Conservation (phyloP, 1,140 invertebrate genomes). For the Drosophila mauritiana region DNA sequence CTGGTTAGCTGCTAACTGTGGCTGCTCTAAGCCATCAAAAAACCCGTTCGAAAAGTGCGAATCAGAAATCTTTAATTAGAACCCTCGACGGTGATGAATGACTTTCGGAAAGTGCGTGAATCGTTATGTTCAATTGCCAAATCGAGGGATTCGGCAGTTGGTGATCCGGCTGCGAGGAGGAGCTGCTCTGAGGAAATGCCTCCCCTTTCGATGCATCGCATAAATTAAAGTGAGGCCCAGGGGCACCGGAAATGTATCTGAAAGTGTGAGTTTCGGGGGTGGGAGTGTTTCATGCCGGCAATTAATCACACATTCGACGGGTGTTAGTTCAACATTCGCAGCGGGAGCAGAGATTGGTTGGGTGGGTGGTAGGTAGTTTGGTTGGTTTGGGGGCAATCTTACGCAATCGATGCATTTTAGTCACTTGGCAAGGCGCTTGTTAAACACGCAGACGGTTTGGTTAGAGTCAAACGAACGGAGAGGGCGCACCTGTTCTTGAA, state of each 20-base stretch:
- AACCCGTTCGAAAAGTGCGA: neutral
- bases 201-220: slow-evolving; percentile 20
- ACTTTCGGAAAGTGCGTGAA: slow-evolving; percentile 26
- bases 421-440: slow-evolving; percentile 66
- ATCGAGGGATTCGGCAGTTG: slow-evolving; percentile 16
- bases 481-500: slow-evolving; percentile 87
- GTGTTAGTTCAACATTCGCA: slow-evolving; percentile 52
- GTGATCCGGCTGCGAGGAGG: slow-evolving; percentile 32
- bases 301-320: slow-evolving; percentile 48
- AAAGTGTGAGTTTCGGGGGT: slow-evolving; percentile 14
- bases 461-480: slow-evolving; percentile 55
- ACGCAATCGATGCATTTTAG: slow-evolving; percentile 56
- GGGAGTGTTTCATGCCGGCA: slow-evolving; percentile 43
- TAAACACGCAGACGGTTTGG: slow-evolving; percentile 62
- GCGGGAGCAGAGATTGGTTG: slow-evolving; percentile 1
- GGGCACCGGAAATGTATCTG: slow-evolving; percentile 30
- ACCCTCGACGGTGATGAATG: slow-evolving; percentile 51
- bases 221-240: slow-evolving; percentile 22
- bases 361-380: neutral
- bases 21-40: neutral
- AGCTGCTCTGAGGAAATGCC: slow-evolving; percentile 21
- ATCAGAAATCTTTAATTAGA: slow-evolving; percentile 12
- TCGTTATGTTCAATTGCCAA: slow-evolving; percentile 40
- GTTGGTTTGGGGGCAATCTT: slow-evolving; percentile 13
- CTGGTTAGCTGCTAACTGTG: too few species aligned